A percentile compares a stretch with the other conserved stretches of the same genome.
These are phyloP conservation scores for Sitobion miscanthi DNA, from an alignment of 1,140 invertebrate species.

Conservation along the genomic window DNA sequence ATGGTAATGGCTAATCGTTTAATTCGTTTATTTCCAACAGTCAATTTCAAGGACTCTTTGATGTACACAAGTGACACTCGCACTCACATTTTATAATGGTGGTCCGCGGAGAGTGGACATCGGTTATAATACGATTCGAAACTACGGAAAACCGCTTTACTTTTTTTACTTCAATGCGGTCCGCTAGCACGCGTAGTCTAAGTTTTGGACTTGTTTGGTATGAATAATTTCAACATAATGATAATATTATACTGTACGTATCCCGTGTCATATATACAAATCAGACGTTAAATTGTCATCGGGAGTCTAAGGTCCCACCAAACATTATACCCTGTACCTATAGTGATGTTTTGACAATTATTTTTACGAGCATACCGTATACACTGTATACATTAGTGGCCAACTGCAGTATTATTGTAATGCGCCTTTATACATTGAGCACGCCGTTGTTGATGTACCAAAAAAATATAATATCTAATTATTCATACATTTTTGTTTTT, in stretches of 20 bases:
- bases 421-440: not conserved
- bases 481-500: not conserved
- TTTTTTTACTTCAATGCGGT: not conserved
- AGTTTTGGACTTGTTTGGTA: not conserved
- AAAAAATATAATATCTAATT: not conserved
- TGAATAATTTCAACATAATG: not conserved
- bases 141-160: not conserved
- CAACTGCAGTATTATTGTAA: not conserved
- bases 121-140: not conserved
- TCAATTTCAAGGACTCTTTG: too few species aligned
- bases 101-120: not conserved
- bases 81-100: not conserved
- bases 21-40: not conserved
- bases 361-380: not conserved
- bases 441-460: not conserved
- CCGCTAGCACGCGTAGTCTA: not conserved
- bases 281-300: not conserved
- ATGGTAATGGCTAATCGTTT: not conserved
- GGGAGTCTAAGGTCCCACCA: not conserved
- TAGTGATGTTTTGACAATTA: not conserved
- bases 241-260: not conserved
- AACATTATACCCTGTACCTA: not conserved
- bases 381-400: not conserved
- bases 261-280: not conserved
- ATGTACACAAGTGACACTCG: not conserved